A percentile compares a stretch with the other conserved stretches of the same genome.
These are phyloP conservation scores for Uloborus plumipes DNA, from an alignment of 2,888 invertebrate species.

Conservation along the genomic window DNA sequence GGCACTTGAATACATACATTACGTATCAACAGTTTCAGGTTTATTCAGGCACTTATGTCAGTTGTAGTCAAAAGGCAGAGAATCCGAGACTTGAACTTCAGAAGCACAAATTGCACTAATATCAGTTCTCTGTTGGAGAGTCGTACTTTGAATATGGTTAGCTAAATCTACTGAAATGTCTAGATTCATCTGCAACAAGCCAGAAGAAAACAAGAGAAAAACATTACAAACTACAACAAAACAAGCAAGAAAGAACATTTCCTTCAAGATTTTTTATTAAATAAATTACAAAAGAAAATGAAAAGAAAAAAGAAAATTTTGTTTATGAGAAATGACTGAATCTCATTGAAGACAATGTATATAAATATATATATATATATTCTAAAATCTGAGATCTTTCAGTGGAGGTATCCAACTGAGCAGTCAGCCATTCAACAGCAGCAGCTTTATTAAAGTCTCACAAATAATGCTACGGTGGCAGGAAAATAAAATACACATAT, in stretches of 20 bases:
- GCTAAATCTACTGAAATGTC: slow-evolving; percentile 84
- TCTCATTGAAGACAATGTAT: slow-evolving; percentile 87
- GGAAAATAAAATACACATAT: no score
- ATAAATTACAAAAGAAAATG: not conserved
- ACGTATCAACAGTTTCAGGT: no score
- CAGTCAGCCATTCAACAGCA: slow-evolving; percentile 82
- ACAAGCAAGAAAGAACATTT: not conserved
- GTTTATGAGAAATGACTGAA: slow-evolving; percentile 84
- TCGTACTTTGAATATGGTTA: slow-evolving; percentile 81
- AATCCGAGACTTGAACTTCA: slow-evolving; percentile 72
- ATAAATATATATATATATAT: no score
- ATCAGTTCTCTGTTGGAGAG: slow-evolving; percentile 84
- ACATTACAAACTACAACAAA: not conserved
- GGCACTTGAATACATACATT: no score
- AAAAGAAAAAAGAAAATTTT: slow-evolving; percentile 71
- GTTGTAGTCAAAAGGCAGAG: slow-evolving; percentile 4
- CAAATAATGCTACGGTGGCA: slow-evolving; percentile 79
- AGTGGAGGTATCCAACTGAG: slow-evolving; percentile 71
- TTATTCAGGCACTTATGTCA: not conserved
- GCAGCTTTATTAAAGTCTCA: slow-evolving; percentile 93
- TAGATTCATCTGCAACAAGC: slow-evolving; percentile 78
- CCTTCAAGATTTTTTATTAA: not conserved
- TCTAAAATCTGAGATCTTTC: slow-evolving; percentile 78
- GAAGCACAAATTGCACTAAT: slow-evolving; percentile 83
- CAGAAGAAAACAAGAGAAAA: slow-evolving; percentile 66